phyloP scores from a whole-genome alignment of 2,888 invertebrate genomes.

The Mystacides longicornis region DNA sequence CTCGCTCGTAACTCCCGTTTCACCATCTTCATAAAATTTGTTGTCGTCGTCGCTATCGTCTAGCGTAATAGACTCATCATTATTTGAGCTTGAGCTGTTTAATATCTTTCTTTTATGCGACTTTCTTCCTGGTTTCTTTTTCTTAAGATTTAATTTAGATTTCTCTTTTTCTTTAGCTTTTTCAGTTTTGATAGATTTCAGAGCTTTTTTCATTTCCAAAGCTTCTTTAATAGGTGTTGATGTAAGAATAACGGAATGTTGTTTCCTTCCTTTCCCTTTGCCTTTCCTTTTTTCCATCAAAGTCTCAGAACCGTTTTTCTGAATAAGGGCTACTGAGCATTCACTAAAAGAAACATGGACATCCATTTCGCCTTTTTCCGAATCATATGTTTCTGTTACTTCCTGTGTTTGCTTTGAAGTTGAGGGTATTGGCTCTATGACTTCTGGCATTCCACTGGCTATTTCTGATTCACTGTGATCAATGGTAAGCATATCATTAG shows the following conservation, averaged over 20 bases:
- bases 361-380: conserved; percentile 1
- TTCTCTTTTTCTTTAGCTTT: conserved; percentile 3
- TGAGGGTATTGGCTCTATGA: no score
- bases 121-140: neutral
- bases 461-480: conserved; percentile 31
- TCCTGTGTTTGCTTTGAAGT: no score
- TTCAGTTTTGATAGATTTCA: neutral
- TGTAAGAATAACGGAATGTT: no score
- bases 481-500: no score
- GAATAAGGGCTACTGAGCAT: neutral
- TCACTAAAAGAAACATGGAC: neutral
- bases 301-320: neutral
- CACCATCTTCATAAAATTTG: conserved; percentile 21
- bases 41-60: neutral
- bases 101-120: neutral
- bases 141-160: neutral
- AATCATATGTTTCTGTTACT: conserved; percentile 2
- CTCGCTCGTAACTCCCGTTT: neutral
- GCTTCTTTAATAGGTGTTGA: conserved; percentile 29
- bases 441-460: no score
- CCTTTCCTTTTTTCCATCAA: neutral
- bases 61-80: neutral
- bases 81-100: neutral
- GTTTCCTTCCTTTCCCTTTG: conserved; percentile 22
- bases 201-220: conserved; percentile 24